Percentiles rank a stretch among this genome's conserved stretches.
These are phyloP conservation scores for Bettongia penicillata DNA, from an alignment of 2,113 vertebrate species.

Conservation along the genomic window DNA sequence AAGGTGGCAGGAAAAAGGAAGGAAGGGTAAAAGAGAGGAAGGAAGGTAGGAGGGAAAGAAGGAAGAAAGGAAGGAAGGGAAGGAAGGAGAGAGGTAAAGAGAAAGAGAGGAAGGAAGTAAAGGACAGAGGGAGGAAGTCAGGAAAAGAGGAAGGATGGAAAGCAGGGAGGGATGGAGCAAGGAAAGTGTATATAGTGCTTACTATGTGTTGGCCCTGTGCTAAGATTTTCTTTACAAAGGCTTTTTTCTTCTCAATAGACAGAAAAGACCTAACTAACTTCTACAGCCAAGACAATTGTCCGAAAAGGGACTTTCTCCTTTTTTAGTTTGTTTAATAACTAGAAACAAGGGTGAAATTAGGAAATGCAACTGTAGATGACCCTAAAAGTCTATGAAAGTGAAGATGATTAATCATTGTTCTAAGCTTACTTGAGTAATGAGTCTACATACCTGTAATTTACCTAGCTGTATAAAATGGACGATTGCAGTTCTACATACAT, in stretches of 20 bases:
- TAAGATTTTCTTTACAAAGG: neutral
- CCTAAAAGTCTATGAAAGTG: neutral
- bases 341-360: neutral
- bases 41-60: too few relatives aligned
- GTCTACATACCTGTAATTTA: neutral
- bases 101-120: too few relatives aligned
- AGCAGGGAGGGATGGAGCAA: neutral
- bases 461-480: neutral
- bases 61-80: too few relatives aligned
- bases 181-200: neutral
- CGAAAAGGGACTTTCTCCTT: neutral
- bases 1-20: neutral
- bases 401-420: neutral
- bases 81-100: too few relatives aligned
- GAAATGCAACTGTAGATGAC: neutral
- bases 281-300: neutral
- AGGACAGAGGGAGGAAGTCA: too few relatives aligned
- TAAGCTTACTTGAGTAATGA: neutral
- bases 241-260: neutral
- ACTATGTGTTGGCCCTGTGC: neutral
- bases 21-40: accelerated
- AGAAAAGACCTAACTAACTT: neutral
- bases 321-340: neutral
- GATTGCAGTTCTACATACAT: neutral
- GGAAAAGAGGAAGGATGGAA: too few relatives aligned